Base-by-base conservation (phyloP, 1,140 invertebrate species). In the Brachionus asplanchnoidis region DNA sequence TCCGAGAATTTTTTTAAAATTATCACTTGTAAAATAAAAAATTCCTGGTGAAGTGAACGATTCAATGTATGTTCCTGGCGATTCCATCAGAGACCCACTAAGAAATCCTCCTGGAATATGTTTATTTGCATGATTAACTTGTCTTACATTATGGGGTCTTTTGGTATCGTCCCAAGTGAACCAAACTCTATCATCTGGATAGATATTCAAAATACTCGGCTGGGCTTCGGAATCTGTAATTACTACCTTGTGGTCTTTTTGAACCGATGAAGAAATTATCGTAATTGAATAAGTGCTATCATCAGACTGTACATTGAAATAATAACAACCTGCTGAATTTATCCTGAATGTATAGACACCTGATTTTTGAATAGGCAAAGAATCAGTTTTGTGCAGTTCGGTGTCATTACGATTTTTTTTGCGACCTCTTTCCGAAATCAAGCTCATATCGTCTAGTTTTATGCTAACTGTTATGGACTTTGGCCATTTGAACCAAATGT, bases 151-250 rank as follows among this genome's bases (percentile, higher is more conserved):
- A 83, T 90, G 89, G 70, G 87, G 87, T 85, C 88, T 88, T 80
- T 88, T 88, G 11, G 87, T 86, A 77, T 86, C 87, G 85, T 90
- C 88, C 89, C 89, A 90, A 50, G 90, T 87, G 88, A 89, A 90
- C 89, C 89, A 90, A 23, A 90, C 88, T 32, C 88, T 66, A 87
- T 90, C 89, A 85, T 87, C 87, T 36, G 87, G 88, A 23, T 88
- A 85, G 9, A 90, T 87, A 12, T 88, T 88, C 60, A 90, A 85
- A 12, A 88, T 87, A 84, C 88, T 88, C 1, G 88, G 89, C 65
- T 89, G 88, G 86, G 89, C 88, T 17, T 89, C 89, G 84, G 86
- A 88, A 86, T 90, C 89, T 68, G 88, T 89, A 73, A 90, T 83
- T 75, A 88, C 87, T 3, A 90, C 86, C 40, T 89, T 90, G 85